phyloP scores from a whole-genome alignment of 2,797 vertebrate genomes.

The Aselliscus stoliczkanus region DNA sequence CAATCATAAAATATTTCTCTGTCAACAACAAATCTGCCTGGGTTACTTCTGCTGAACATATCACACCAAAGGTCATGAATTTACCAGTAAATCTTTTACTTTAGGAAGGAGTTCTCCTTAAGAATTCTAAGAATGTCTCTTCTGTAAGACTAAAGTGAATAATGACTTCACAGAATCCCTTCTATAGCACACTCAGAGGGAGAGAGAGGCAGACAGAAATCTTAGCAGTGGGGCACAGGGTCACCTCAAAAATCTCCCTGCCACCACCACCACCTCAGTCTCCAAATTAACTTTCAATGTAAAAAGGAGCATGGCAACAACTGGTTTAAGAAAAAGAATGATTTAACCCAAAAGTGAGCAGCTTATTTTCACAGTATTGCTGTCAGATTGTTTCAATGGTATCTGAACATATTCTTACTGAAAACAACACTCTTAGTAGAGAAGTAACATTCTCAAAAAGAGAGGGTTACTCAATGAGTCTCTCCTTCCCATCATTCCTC shows the following conservation, averaged over 20 bases:
- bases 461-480: background rate
- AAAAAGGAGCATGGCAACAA: background rate
- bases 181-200: background rate
- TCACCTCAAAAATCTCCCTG: background rate
- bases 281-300: background rate
- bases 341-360: background rate
- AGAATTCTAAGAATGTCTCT: slow-evolving; percentile 68
- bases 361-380: background rate
- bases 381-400: background rate
- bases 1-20: background rate
- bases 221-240: background rate
- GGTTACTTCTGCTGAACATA: slow-evolving; percentile 25
- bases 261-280: background rate
- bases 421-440: background rate
- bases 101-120: slow-evolving; percentile 50
- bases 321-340: background rate
- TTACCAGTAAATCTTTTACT: slow-evolving; percentile 54
- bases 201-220: slow-evolving; percentile 19
- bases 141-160: slow-evolving; percentile 33
- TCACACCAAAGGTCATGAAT: slow-evolving; percentile 16
- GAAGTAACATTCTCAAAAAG: background rate
- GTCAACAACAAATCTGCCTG: background rate
- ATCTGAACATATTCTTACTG: background rate
- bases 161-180: background rate
- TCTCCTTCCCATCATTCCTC: background rate